Conservation (phyloP, 2,113 vertebrate genomes). For the Empidonax traillii region DNA sequence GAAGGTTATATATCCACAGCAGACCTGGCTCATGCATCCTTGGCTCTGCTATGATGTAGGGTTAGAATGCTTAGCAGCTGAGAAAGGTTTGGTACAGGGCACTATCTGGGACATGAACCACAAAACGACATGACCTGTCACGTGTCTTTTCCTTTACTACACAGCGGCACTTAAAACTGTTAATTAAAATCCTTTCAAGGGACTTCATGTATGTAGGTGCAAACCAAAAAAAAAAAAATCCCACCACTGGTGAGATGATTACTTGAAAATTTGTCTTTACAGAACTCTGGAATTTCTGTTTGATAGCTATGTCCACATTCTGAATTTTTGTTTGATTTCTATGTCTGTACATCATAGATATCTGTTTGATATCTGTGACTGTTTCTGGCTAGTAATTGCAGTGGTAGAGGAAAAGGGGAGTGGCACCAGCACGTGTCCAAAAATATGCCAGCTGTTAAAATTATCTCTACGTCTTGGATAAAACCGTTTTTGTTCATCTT, state of each 20-base stretch:
- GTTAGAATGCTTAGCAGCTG: background rate
- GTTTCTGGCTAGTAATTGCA: background rate
- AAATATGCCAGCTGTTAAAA: background rate
- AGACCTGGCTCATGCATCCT: background rate
- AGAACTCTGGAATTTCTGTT: background rate
- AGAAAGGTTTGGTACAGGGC: background rate
- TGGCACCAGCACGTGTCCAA: background rate
- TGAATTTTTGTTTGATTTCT: no score
- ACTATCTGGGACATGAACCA: background rate
- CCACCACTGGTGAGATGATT: background rate
- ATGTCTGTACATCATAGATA: no score
- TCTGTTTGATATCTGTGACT: background rate
- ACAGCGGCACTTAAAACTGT: background rate
- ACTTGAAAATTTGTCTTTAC: background rate
- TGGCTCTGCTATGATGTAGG: background rate
- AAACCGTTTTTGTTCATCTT: background rate
- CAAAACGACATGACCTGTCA: background rate
- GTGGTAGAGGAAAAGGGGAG: background rate
- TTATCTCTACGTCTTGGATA: background rate
- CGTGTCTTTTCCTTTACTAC: background rate
- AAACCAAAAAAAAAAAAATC: background rate
- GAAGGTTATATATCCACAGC: background rate
- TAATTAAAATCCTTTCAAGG: background rate
- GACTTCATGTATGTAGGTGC: background rate
- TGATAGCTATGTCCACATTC: background rate